A percentile compares a stretch with the other conserved stretches of the same genome.
phyloP scores from a whole-genome alignment of 1,140 invertebrate genomes.

The Acromyrmex heyeri region DNA sequence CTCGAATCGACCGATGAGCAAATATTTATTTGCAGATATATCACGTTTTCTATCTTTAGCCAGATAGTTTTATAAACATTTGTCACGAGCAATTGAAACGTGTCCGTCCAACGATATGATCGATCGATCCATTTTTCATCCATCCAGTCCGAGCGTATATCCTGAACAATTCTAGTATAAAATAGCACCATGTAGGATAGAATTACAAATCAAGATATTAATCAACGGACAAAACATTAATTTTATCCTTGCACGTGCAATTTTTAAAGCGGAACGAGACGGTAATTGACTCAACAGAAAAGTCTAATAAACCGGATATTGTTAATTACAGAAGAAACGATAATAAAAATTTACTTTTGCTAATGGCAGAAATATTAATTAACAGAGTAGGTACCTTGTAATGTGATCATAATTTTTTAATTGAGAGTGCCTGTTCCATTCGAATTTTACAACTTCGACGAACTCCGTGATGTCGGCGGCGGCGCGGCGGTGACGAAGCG shows the following conservation, averaged over 20 bases:
- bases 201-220: slow-evolving; percentile 46
- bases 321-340: neutral
- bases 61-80: slow-evolving; percentile 74
- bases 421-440: slow-evolving; percentile 21
- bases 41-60: slow-evolving; percentile 49
- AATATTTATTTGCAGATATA: slow-evolving; percentile 70
- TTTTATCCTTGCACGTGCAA: neutral
- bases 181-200: slow-evolving; percentile 29
- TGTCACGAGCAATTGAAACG: slow-evolving; percentile 68
- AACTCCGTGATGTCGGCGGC: neutral
- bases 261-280: slow-evolving; percentile 20
- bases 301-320: neutral
- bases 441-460: slow-evolving; percentile 38
- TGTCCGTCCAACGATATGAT: slow-evolving; percentile 60
- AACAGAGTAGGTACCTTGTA: slow-evolving; percentile 2
- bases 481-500: neutral
- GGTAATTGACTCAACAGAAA: neutral
- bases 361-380: slow-evolving; percentile 16
- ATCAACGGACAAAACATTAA: slow-evolving; percentile 34
- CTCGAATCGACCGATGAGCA: neutral
- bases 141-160: slow-evolving; percentile 22
- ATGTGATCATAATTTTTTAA: slow-evolving; percentile 49
- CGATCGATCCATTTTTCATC: slow-evolving; percentile 68
- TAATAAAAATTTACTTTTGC: slow-evolving; percentile 43
- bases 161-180: slow-evolving; percentile 29